Percentiles rank a stretch among this genome's conserved stretches.
phyloP scores from a whole-genome alignment of 2,888 invertebrate species.

The Pandemis corylana region DNA sequence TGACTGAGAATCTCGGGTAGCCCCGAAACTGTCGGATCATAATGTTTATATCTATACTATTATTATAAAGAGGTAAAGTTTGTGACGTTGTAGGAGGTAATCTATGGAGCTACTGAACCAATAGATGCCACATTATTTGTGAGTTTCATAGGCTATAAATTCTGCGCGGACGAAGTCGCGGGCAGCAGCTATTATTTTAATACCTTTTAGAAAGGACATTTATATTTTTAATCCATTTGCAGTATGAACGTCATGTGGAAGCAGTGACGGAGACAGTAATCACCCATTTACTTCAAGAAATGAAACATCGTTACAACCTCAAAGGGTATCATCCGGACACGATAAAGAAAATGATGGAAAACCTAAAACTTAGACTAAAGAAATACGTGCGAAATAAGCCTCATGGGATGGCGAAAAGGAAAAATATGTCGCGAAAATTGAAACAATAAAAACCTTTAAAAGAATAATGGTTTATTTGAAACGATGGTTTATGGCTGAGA shows the following conservation, averaged over 20 bases:
- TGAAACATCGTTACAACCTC: conserved; percentile 49
- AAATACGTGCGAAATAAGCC: conserved; percentile 9
- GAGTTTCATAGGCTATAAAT: no score
- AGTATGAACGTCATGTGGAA: conserved; percentile 59
- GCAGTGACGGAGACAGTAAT: conserved; percentile 56
- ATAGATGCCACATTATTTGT: no score
- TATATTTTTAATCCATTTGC: conserved; percentile 10
- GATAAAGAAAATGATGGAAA: conserved; percentile 37
- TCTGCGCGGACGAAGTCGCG: no score
- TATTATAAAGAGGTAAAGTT: no score
- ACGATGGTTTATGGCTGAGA: neutral
- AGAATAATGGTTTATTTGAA: neutral
- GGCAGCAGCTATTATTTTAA: no score
- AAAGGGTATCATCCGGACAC: conserved; percentile 32
- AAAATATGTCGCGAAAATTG: neutral
- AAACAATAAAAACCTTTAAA: neutral
- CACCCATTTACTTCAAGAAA: conserved; percentile 54
- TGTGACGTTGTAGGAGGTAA: no score
- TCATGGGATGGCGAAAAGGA: neutral
- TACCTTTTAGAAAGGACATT: no score
- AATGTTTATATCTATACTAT: no score
- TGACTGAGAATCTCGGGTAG: no score
- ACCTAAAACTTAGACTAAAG: conserved; percentile 7
- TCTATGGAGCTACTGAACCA: no score
- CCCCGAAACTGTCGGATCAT: no score